Evolutionary conservation across 2,797 vertebrate species (phyloP).

Genomic region (Tapera naevia): DNA sequence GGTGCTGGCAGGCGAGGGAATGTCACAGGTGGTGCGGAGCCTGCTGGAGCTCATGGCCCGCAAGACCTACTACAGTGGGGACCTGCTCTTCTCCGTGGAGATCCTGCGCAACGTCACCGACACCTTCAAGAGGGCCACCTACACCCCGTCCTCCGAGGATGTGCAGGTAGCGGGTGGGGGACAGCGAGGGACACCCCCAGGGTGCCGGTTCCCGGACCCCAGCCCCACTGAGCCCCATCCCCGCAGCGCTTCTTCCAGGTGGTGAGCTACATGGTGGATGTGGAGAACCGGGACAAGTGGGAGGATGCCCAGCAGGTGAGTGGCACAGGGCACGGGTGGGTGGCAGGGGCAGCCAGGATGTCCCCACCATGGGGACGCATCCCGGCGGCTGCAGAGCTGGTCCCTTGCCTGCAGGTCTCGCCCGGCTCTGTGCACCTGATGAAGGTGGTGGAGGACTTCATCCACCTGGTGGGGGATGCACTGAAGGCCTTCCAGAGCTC

Average conservation of each 20-base stretch:
- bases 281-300: slow-evolving; percentile 94
- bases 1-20: slow-evolving; percentile 97
- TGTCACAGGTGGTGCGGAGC: slow-evolving; percentile 98
- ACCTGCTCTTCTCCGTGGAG: slow-evolving; percentile 99
- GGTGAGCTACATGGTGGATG: slow-evolving; percentile 96
- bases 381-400: background rate
- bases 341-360: accelerated
- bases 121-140: slow-evolving; percentile 99
- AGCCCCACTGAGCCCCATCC: background rate
- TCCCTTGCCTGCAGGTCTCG: slow-evolving; percentile 79
- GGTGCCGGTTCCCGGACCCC: background rate
- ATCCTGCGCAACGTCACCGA: slow-evolving; percentile 99
- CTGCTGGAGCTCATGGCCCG: slow-evolving; percentile 95
- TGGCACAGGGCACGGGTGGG: accelerated
- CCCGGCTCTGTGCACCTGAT: slow-evolving; percentile 93
- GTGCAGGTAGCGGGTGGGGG: slow-evolving; percentile 85
- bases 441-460: slow-evolving; percentile 96
- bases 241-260: slow-evolving; percentile 97
- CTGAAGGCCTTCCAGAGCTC: slow-evolving; percentile 98
- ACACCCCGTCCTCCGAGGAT: slow-evolving; percentile 93
- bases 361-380: accelerated
- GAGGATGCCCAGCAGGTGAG: slow-evolving; percentile 95
- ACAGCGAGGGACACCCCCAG: background rate
- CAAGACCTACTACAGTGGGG: slow-evolving; percentile 96
- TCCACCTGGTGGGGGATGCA: slow-evolving; percentile 93